phyloP scores from a whole-genome alignment of 2,888 invertebrate genomes.

The Parapristionchus giblindavisi region DNA sequence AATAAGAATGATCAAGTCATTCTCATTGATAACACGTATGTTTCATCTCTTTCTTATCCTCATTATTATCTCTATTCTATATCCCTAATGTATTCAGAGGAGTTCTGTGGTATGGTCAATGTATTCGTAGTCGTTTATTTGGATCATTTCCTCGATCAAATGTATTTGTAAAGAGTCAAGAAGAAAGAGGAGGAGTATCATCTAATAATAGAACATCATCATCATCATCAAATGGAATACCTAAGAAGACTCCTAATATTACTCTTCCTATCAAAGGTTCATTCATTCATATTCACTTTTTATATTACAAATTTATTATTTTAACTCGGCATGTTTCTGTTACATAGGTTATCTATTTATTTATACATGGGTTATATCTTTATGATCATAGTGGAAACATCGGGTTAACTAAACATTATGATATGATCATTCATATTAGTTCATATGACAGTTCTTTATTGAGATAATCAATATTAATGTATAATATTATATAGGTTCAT shows the following conservation, averaged over 20 bases:
- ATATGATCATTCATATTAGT: no score
- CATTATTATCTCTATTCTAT: neutral
- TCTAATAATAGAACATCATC: neutral
- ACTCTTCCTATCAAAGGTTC: constrained; percentile 35
- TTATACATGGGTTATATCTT: no score
- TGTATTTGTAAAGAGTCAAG: constrained; percentile 46
- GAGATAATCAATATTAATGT: constrained; percentile 2
- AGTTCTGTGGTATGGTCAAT: constrained; percentile 90
- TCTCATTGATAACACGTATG: neutral
- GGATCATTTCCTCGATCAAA: constrained; percentile 84
- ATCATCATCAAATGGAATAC: neutral
- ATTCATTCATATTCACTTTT: no score
- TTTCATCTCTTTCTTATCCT: no score
- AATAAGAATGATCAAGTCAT: constrained; percentile 53
- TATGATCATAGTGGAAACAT: no score
- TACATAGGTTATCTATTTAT: neutral
- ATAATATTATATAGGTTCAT: constrained; percentile 73
- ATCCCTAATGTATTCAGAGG: constrained; percentile 68
- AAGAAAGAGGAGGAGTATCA: neutral
- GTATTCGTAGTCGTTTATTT: constrained; percentile 86
- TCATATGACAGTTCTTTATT: neutral
- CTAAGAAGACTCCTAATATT: constrained; percentile 1
- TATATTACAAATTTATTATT: no score
- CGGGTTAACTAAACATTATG: no score
- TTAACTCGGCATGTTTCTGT: no score